Evolutionary conservation across 2,888 invertebrate genomes (phyloP).

Genomic region (Blomia tropicalis): DNA sequence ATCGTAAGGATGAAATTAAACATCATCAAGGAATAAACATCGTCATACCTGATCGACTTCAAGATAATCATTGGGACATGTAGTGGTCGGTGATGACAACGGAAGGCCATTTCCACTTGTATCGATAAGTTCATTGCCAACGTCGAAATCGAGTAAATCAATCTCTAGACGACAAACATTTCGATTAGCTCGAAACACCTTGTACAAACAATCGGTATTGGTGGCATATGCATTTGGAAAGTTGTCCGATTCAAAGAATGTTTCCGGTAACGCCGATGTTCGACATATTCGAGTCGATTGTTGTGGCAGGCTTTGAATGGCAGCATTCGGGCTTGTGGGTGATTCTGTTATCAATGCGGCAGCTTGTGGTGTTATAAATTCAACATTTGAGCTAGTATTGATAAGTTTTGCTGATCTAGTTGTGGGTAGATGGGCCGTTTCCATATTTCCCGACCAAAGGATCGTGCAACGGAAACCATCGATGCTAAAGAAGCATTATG

Average conservation of each 20-base stretch:
- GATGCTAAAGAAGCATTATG: background rate
- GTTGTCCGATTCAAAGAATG: conserved; percentile 27
- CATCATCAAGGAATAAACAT: background rate
- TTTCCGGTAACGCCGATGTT: conserved; percentile 21
- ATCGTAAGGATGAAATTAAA: background rate
- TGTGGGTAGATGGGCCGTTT: background rate
- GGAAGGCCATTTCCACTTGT: no score
- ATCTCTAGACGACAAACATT: conserved; percentile 30
- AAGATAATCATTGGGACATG: conserved; percentile 29
- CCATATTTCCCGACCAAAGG: background rate
- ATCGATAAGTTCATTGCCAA: conserved; percentile 25
- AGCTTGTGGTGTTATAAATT: background rate
- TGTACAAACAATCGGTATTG: conserved; percentile 30
- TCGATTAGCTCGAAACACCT: conserved; percentile 24
- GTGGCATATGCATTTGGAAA: conserved; percentile 29
- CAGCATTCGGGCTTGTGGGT: background rate
- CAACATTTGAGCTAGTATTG: no score
- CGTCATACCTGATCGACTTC: conserved; percentile 28
- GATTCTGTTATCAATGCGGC: background rate
- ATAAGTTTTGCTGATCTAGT: background rate
- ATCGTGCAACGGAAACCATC: background rate
- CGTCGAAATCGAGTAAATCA: conserved; percentile 29
- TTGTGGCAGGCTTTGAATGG: conserved; percentile 1
- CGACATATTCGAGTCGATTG: conserved; percentile 25
- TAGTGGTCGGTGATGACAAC: background rate